These are phyloP conservation scores for Cheilosia grossa DNA, from an alignment of 2,888 invertebrate genomes.

Conservation along the genomic window DNA sequence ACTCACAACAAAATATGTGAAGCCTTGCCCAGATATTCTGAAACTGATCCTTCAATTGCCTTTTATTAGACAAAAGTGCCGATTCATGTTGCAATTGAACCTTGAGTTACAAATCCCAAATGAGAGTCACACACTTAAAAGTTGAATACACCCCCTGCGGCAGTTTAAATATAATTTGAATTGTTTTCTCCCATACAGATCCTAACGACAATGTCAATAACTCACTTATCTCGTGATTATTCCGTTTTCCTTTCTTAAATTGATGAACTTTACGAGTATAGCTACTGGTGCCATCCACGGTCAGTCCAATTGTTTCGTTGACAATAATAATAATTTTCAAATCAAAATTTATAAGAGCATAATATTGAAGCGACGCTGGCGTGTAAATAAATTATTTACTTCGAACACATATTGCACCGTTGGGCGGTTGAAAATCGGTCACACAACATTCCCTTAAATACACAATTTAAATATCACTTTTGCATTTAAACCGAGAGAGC, in stretches of 20 bases:
- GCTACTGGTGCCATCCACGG: slow-evolving; percentile 69
- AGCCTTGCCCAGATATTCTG: too few relatives aligned
- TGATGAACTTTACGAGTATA: slow-evolving; percentile 32
- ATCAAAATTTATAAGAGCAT: slow-evolving; percentile 23
- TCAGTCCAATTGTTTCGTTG: slow-evolving; percentile 69
- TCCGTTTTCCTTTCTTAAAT: slow-evolving; percentile 53
- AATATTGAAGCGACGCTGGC: slow-evolving; percentile 30
- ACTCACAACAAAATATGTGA: too few relatives aligned
- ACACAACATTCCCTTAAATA: not conserved
- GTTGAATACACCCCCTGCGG: not conserved
- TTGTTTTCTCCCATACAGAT: not conserved
- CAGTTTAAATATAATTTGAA: slow-evolving; percentile 5
- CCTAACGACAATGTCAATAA: slow-evolving; percentile 49
- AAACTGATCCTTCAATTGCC: too few relatives aligned
- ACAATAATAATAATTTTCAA: slow-evolving; percentile 48
- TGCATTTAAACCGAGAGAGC: slow-evolving; percentile 9
- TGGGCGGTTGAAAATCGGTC: not conserved
- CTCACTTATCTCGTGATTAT: slow-evolving; percentile 52
- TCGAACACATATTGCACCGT: not conserved
- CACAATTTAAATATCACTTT: slow-evolving; percentile 9
- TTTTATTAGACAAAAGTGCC: too few relatives aligned
- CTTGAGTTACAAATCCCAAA: too few relatives aligned
- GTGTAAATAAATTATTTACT: slow-evolving; percentile 26
- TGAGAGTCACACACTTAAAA: not conserved
- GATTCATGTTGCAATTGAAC: too few relatives aligned